Conservation (phyloP, 2,888 invertebrate genomes). For the Parnassius mnemosyne region DNA sequence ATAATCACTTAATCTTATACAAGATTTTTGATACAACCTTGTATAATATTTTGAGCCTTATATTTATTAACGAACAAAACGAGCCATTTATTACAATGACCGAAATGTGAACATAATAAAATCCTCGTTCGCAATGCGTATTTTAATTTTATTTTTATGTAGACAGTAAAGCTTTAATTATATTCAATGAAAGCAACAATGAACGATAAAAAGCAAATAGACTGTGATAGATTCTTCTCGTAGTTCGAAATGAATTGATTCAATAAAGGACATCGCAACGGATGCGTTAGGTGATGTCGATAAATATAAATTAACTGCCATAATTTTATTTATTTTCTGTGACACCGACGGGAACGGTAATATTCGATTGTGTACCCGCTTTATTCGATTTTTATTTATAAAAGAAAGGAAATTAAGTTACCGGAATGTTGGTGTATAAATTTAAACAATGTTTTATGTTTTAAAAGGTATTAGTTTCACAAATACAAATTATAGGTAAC, state of each 20-base stretch:
- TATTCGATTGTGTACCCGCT: constrained; percentile 21
- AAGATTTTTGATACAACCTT: too few species aligned
- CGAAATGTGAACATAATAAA: too few species aligned
- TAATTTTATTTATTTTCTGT: constrained; percentile 34
- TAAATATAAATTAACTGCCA: constrained; percentile 44
- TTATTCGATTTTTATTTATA: constrained; percentile 20
- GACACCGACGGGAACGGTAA: constrained; percentile 21
- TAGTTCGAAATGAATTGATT: constrained; percentile 25
- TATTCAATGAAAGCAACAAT: constrained; percentile 19
- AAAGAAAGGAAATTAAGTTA: constrained; percentile 11
- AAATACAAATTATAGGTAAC: too few species aligned
- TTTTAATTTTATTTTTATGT: too few species aligned
- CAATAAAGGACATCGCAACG: constrained; percentile 32
- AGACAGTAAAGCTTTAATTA: constrained; percentile 1
- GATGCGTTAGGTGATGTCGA: constrained; percentile 36
- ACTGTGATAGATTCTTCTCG: constrained; percentile 22
- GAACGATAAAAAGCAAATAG: constrained; percentile 24
- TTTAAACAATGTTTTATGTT: too few species aligned
- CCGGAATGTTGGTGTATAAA: constrained; percentile 1
- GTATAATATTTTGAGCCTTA: too few species aligned
- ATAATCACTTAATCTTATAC: too few species aligned
- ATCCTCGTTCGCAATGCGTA: too few species aligned
- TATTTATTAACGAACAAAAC: too few species aligned
- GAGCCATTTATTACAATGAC: too few species aligned
- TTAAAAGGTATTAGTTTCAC: too few species aligned